A percentile compares a stretch with the other conserved stretches of the same genome.
These are phyloP conservation scores for Drosophila diplacantha DNA, from an alignment of 2,888 invertebrate genomes.

Conservation along the genomic window DNA sequence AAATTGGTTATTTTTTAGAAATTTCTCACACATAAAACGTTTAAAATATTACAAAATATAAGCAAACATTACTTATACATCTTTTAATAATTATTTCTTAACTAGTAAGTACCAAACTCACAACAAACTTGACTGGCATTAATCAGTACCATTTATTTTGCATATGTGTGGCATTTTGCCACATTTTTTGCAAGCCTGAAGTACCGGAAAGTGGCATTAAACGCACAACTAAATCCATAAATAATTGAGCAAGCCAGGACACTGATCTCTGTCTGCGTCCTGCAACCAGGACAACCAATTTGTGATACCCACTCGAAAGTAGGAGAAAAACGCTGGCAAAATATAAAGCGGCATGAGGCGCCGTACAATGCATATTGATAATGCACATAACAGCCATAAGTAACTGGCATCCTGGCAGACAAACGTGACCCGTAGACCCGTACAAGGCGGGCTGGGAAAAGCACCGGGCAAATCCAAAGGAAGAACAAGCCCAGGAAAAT, in stretches of 20 bases:
- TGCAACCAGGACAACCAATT: conserved; percentile 18
- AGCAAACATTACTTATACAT: not conserved
- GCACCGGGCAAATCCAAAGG: conserved; percentile 8
- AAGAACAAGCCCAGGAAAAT: conserved; percentile 28
- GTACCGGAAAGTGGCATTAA: conserved; percentile 6
- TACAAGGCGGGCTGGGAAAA: conserved; percentile 29
- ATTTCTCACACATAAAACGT: not conserved
- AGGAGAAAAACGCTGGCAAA: conserved; percentile 39
- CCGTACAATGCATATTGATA: conserved; percentile 69
- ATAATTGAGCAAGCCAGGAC: conserved; percentile 14
- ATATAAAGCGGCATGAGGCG: conserved; percentile 46
- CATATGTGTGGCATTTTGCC: not conserved
- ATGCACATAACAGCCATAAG: conserved; percentile 69
- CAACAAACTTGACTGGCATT: not conserved
- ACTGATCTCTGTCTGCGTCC: not conserved
- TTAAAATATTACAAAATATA: not conserved
- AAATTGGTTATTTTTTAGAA: no score
- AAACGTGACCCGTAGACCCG: conserved; percentile 59
- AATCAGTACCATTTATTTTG: not conserved
- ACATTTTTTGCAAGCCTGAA: not conserved
- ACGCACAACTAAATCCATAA: conserved; percentile 15
- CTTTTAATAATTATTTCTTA: not conserved
- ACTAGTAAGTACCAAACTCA: not conserved
- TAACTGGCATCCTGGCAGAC: conserved; percentile 64
- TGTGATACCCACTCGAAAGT: conserved; percentile 38